Base-by-base conservation (phyloP, 2,888 invertebrate species). In the Amphimallon solstitiale region DNA sequence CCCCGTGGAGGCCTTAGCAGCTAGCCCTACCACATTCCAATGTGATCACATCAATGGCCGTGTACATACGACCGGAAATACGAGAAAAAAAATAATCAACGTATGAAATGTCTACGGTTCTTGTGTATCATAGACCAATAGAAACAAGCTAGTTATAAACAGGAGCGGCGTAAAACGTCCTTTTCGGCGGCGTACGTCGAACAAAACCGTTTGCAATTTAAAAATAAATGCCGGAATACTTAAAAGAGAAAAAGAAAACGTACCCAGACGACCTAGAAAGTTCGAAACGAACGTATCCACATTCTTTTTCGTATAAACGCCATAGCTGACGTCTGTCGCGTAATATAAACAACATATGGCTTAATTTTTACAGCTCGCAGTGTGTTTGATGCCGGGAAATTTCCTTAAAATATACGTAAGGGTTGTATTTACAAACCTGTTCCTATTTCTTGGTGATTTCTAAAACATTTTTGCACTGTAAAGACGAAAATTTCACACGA, bases 31-130 rank as follows among this genome's bases (percentile, higher is more conserved):
- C 80, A 80, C 83, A 83, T 83, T 82, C 83, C 81, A 75, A 70
- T 76, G 79, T 80, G 81, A 83, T 81, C 82, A 81, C 81, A 82
- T 83, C 82, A 83, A 83, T 83, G 83, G 82, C 81, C 82, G 81
- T 80, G 74, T 40, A 17, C 15, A 15, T 19, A 21, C 56, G 77
- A 76, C 80, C 79, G 80, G 80, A 80, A 77, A 81, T 78, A 65
- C 46, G 63, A 69, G 63, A 56, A 56, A 56, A 56, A 40, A 56
- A 35, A 43, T 43, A 29, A 29, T 29, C 29, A 9, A 5, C 43
- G 14, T 43, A 43, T 43, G 43, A 29, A 29, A 29, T 29, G 29
- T 29, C 29, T 29, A 29, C 5, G 29, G 29, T 29, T 23, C 9
- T 29, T 29, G 9, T 5, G 29, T 29, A 5, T 23, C 9, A 29